phyloP scores from a whole-genome alignment of 2,888 invertebrate species.

The Melieria omissa region DNA sequence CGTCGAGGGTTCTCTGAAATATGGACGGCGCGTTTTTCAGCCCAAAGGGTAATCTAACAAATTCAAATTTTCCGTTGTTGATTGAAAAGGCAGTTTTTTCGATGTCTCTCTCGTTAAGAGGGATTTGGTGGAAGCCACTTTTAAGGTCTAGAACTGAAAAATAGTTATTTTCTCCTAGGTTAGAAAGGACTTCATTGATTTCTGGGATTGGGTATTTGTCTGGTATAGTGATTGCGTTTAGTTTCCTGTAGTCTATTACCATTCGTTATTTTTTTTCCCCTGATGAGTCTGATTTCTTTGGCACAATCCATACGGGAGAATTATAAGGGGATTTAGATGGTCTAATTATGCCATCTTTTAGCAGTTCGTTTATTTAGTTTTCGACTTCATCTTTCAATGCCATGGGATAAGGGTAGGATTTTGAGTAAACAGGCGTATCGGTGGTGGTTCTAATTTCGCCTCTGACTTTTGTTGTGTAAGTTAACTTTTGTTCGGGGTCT shows the following conservation, averaged over 20 bases:
- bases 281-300: neutral
- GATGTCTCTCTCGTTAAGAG: too few species aligned
- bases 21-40: too few species aligned
- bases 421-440: neutral
- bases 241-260: constrained; percentile 1
- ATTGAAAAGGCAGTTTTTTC: too few species aligned
- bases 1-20: too few species aligned
- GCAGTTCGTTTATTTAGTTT: too few species aligned
- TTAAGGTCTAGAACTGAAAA: neutral
- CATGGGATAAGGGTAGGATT: neutral
- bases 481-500: too few species aligned
- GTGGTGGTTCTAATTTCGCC: too few species aligned
- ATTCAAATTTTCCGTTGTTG: too few species aligned
- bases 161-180: neutral
- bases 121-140: neutral
- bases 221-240: neutral
- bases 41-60: too few species aligned
- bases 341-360: too few species aligned
- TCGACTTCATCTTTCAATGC: too few species aligned
- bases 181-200: neutral
- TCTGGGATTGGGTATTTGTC: neutral
- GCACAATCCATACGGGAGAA: neutral
- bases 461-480: too few species aligned
- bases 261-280: neutral
- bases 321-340: neutral